Conservation (phyloP, 2,113 vertebrate genomes). For the Turnix velox region DNA sequence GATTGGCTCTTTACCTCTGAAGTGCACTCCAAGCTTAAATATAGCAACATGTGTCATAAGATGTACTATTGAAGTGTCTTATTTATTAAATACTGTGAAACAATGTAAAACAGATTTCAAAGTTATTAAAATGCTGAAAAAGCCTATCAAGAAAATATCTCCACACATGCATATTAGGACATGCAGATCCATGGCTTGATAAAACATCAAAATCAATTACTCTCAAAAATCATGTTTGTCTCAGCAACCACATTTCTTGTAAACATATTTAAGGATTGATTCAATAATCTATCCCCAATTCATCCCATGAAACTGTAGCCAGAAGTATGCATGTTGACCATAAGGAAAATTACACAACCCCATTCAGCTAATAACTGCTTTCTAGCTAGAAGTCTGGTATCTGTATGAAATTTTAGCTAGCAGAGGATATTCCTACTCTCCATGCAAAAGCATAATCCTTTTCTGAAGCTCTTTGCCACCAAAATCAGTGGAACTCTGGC, state of each 20-base stretch:
- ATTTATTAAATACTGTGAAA: neutral
- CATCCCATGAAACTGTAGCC: neutral
- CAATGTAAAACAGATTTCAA: neutral
- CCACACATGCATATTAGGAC: neutral
- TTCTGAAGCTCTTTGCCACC: conserved; percentile 44
- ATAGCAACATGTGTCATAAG: neutral
- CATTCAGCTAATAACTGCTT: neutral
- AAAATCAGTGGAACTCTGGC: conserved; percentile 13
- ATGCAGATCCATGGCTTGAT: neutral
- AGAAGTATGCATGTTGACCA: neutral
- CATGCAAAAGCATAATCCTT: conserved; percentile 44
- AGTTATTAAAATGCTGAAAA: neutral
- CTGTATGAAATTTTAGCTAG: neutral
- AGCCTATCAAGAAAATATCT: neutral
- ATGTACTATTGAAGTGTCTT: neutral
- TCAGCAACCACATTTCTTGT: conserved; percentile 8
- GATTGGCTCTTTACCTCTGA: neutral
- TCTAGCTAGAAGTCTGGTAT: neutral
- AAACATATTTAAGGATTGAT: neutral
- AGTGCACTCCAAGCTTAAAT: neutral
- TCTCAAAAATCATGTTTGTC: neutral
- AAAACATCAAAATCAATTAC: neutral
- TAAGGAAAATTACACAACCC: neutral
- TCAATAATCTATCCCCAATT: neutral
- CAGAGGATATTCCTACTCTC: neutral